Percentiles rank a stretch among this genome's conserved stretches.
Conservation (phyloP, 1,140 invertebrate genomes). For the Cepaea nemoralis region DNA sequence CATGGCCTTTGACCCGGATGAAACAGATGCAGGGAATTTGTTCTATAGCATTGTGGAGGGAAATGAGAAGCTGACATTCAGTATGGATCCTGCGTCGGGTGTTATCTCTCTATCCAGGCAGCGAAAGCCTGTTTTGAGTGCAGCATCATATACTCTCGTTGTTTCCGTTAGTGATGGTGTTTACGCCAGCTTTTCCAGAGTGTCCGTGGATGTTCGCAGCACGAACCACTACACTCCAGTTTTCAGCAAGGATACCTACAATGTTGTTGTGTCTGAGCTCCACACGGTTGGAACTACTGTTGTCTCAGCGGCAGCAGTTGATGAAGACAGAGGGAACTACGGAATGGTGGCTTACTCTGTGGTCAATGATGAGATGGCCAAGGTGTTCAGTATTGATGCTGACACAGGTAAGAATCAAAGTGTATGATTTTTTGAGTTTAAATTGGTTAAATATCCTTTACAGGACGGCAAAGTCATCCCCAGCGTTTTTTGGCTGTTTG, state of each 20-base stretch:
- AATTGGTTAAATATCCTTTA: too few relatives aligned
- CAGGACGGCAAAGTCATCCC: too few relatives aligned
- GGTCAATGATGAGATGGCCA: constrained; percentile 81
- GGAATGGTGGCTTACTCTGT: constrained; percentile 86
- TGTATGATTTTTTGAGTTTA: too few relatives aligned
- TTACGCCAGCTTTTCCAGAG: constrained; percentile 72
- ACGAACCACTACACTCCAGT: constrained; percentile 85
- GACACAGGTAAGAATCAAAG: constrained; percentile 74
- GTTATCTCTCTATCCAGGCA: constrained; percentile 80
- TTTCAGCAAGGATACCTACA: constrained; percentile 83
- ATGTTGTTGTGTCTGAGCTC: constrained; percentile 75
- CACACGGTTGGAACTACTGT: constrained; percentile 69
- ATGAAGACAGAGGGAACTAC: constrained; percentile 85
- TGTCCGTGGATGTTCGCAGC: constrained; percentile 80
- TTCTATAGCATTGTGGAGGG: constrained; percentile 87
- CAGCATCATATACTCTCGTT: constrained; percentile 68
- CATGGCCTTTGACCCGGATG: constrained; percentile 88
- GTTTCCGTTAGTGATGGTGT: constrained; percentile 71
- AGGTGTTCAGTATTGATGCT: constrained; percentile 85
- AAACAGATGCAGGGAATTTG: constrained; percentile 81
- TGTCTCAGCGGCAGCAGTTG: constrained; percentile 77
- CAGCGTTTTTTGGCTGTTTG: too few relatives aligned
- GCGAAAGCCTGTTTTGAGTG: constrained; percentile 78
- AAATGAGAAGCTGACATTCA: constrained; percentile 86
- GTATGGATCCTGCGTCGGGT: constrained; percentile 80